These are phyloP conservation scores for Drosophila sp. DNA, from an alignment of 1,140 invertebrate species.

Conservation along the genomic window DNA sequence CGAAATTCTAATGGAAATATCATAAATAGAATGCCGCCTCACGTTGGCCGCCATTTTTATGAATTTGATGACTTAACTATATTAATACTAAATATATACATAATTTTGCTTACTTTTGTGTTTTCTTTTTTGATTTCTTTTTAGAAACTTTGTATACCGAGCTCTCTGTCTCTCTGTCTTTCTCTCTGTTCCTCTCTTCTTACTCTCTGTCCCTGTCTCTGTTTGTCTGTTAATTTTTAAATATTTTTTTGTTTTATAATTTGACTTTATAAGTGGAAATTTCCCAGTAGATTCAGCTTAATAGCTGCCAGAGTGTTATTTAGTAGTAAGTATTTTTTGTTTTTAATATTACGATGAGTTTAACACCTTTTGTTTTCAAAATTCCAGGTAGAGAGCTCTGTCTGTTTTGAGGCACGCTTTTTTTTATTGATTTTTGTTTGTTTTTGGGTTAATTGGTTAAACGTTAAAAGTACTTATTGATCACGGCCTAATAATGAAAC, in stretches of 20 bases:
- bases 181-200: not conserved
- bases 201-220: not conserved
- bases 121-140: not conserved
- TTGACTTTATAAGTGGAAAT: slow-evolving; percentile 13
- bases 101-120: slow-evolving; percentile 67
- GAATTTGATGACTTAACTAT: not conserved
- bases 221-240: not conserved
- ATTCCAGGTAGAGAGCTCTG: slow-evolving; percentile 44
- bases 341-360: slow-evolving; percentile 23
- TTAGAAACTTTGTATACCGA: slow-evolving; percentile 53
- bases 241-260: slow-evolving; percentile 5
- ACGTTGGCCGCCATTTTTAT: not conserved
- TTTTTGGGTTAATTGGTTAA: slow-evolving; percentile 11
- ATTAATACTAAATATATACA: not conserved
- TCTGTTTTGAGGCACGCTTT: slow-evolving; percentile 51
- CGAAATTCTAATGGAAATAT: too few relatives aligned
- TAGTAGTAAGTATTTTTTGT: slow-evolving; percentile 12
- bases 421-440: slow-evolving; percentile 6
- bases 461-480: slow-evolving; percentile 19
- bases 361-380: slow-evolving; percentile 26
- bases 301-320: not conserved
- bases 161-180: slow-evolving; percentile 15
- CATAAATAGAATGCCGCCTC: not conserved
- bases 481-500: slow-evolving; percentile 40
- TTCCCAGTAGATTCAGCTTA: slow-evolving; percentile 21